Conservation (phyloP, 2,888 invertebrate genomes). For the Vannuccia rotundouncinata region DNA sequence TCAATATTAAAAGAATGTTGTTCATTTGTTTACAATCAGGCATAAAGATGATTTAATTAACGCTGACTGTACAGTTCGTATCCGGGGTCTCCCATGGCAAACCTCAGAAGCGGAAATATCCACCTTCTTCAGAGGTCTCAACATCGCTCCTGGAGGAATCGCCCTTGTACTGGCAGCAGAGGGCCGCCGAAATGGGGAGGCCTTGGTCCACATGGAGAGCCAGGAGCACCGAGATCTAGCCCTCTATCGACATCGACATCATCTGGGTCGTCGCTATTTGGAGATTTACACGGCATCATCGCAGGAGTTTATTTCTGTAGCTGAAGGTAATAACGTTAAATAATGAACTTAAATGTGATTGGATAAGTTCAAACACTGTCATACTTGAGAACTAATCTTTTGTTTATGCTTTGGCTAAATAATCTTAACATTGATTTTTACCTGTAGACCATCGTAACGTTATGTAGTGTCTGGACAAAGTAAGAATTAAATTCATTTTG, state of each 20-base stretch:
- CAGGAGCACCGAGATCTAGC: conserved; percentile 97
- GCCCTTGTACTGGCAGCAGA: conserved; percentile 70
- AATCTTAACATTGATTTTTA: no score
- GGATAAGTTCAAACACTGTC: no score
- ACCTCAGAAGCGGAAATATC: conserved; percentile 98
- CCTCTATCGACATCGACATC: conserved; percentile 91
- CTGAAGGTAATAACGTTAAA: neutral
- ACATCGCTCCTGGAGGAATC: conserved; percentile 62
- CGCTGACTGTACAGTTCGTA: conserved; percentile 67
- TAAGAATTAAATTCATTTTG: no score
- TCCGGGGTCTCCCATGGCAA: conserved; percentile 97
- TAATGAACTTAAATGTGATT: no score
- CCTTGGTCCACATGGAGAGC: conserved; percentile 83
- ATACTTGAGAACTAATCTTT: no score
- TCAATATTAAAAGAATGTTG: no score
- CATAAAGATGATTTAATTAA: neutral
- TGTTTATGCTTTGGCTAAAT: no score
- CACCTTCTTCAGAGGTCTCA: conserved; percentile 86
- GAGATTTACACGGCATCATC: conserved; percentile 69
- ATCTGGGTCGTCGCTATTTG: conserved; percentile 90
- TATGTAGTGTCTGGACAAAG: no score
- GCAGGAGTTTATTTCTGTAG: conserved; percentile 13
- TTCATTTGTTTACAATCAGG: no score
- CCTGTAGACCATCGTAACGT: no score
- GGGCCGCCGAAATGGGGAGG: conserved; percentile 97